Base-by-base conservation (phyloP, 2,113 vertebrate species). In the Crypturellus undulatus region DNA sequence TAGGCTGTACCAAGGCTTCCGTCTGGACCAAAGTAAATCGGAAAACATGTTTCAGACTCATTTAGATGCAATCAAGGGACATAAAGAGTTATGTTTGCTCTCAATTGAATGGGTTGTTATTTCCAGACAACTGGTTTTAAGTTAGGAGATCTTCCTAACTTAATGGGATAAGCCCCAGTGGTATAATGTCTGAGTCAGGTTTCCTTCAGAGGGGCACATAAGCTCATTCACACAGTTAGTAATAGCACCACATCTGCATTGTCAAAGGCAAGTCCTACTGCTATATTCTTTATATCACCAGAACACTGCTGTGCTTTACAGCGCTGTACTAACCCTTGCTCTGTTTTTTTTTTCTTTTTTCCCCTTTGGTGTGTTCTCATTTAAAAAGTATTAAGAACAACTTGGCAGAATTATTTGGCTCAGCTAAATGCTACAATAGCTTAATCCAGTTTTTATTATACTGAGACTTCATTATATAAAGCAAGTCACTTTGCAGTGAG, bases 381-480 rank as follows among this genome's bases (percentile, higher is more conserved):
- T 97, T 97, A 72, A 96, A 97, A 97, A 96, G 95, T 96, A 97
- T 97, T 96, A 92, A 79, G 79, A 94, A 64, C 67, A 95, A 94
- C 80, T 93, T 97, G 93, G 95, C 87, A 45, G 73, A 20, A 47
- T 6, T 5, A 65, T 92, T 97, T 96, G 94, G 90, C 93, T 95
- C 65, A 52, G 19, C 90, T 80, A 94, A 69, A 36, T 91, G 51
- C 81, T 95, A 84, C 94, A 77, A 85, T 75, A 96, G 75, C 85
- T 94, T 97, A 94, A 97, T 96, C 90, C 94, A 96, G 89, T 90
- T 94, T 97, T 96, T 95, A 95, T 94, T 97, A 77, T 86, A 49
- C 73, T 71, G 91, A 85, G 62, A 52, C 65, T 80, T 78, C 70
- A 88, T 92, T 87, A 71, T 87, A 79, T 3, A 26, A 82, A 87